Evolutionary conservation across 2,113 vertebrate genomes (phyloP).

Genomic region (Dissostichus mawsoni): DNA sequence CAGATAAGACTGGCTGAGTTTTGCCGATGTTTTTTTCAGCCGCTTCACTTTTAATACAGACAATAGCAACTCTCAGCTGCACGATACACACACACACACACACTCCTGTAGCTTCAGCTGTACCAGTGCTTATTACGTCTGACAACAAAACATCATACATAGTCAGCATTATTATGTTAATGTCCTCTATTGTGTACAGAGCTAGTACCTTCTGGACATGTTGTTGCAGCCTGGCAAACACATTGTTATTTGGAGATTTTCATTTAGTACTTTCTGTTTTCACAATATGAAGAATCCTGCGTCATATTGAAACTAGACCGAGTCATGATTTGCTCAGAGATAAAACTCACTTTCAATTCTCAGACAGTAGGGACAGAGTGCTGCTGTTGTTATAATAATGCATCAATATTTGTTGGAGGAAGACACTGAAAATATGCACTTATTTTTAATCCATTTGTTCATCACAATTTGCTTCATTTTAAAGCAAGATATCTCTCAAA

Average conservation of each 20-base stretch:
- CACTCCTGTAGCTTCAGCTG: neutral
- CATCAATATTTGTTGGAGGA: neutral
- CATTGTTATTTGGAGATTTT: neutral
- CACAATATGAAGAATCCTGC: neutral
- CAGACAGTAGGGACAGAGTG: neutral
- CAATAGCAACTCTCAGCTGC: slow-evolving; percentile 21
- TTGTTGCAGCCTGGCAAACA: slow-evolving; percentile 17
- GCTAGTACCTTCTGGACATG: neutral
- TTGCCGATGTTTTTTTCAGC: neutral
- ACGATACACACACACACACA: neutral
- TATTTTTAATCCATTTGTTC: too few species aligned
- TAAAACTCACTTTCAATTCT: neutral
- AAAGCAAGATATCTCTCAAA: too few species aligned
- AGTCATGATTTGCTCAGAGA: neutral
- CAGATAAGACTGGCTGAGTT: slow-evolving; percentile 11
- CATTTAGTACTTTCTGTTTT: slow-evolving; percentile 1
- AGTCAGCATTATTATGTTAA: slow-evolving; percentile 37
- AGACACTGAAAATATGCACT: too few species aligned
- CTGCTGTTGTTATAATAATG: neutral
- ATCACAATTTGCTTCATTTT: too few species aligned
- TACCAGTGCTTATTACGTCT: slow-evolving; percentile 13
- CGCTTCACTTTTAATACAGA: slow-evolving; percentile 12
- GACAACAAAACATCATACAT: neutral
- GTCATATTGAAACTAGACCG: neutral
- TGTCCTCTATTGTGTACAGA: slow-evolving; percentile 14